Conservation (phyloP, 1,140 invertebrate genomes). For the Eupeodes corollae region DNA sequence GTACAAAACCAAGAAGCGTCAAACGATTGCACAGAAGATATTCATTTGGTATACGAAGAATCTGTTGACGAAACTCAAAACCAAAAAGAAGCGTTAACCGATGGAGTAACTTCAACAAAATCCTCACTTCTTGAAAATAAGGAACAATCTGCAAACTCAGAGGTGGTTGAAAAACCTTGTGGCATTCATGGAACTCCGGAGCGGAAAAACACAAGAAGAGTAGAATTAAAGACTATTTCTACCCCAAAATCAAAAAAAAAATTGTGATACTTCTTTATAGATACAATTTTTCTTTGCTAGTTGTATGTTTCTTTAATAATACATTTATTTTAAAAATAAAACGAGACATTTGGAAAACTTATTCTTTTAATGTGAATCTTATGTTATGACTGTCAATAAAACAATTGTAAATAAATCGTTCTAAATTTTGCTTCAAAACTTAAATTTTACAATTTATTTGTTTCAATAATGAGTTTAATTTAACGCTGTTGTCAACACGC, state of each 20-base stretch:
- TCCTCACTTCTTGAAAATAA: constrained; percentile 4
- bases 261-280: constrained; percentile 27
- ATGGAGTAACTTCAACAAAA: constrained; percentile 15
- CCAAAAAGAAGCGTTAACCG: background rate
- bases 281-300: no score
- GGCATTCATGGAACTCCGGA: constrained; percentile 13
- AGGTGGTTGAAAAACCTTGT: constrained; percentile 21
- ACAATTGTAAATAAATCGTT: no score
- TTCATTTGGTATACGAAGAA: constrained; percentile 55
- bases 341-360: no score
- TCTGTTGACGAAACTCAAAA: constrained; percentile 16
- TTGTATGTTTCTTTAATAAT: no score
- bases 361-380: no score
- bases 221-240: constrained; percentile 59
- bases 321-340: no score
- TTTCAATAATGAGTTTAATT: no score
- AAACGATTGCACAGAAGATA: constrained; percentile 45
- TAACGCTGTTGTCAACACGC: no score
- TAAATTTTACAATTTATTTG: no score
- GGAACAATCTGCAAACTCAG: constrained; percentile 6
- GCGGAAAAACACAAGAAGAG: constrained; percentile 47
- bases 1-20: background rate
- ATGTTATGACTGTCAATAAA: no score
- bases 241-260: constrained; percentile 59
- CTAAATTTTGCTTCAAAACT: no score